These are phyloP conservation scores for Styela plicata DNA, from an alignment of 23 tunicate species.

Conservation along the genomic window DNA sequence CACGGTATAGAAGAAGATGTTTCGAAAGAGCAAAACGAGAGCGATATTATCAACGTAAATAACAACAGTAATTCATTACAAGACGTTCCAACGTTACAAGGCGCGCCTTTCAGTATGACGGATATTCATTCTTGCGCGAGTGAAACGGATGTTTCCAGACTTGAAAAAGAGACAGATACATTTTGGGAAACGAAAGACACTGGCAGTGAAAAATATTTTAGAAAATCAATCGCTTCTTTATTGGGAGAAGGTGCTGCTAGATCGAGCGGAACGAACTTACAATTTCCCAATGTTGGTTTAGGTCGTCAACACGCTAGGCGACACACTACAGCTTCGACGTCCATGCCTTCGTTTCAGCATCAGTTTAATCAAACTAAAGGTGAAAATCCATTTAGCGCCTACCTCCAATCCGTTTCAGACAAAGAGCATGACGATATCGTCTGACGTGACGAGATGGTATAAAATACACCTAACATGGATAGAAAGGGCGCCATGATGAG, in stretches of 20 bases:
- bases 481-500: too few species aligned
- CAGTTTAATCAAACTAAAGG: not conserved
- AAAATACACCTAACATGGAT: too few species aligned
- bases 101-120: not conserved
- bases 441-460: too few species aligned
- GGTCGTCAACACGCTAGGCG: not conserved
- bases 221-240: slow-evolving; percentile 27
- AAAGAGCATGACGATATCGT: not conserved
- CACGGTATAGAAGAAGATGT: slow-evolving; percentile 3
- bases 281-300: not conserved
- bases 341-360: not conserved
- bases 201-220: slow-evolving; percentile 4
- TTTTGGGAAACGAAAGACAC: not conserved
- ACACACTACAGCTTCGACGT: not conserved
- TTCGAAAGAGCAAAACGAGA: not conserved
- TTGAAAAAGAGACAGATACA: not conserved
- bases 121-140: slow-evolving; percentile 23
- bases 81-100: not conserved
- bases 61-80: slow-evolving; percentile 6
- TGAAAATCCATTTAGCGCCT: not conserved
- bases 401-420: not conserved
- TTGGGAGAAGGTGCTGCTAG: slow-evolving; percentile 14
- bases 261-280: not conserved
- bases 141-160: slow-evolving; percentile 2
- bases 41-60: not conserved